phyloP scores from a whole-genome alignment of 1,140 invertebrate species.

The Bemisia tabaci region DNA sequence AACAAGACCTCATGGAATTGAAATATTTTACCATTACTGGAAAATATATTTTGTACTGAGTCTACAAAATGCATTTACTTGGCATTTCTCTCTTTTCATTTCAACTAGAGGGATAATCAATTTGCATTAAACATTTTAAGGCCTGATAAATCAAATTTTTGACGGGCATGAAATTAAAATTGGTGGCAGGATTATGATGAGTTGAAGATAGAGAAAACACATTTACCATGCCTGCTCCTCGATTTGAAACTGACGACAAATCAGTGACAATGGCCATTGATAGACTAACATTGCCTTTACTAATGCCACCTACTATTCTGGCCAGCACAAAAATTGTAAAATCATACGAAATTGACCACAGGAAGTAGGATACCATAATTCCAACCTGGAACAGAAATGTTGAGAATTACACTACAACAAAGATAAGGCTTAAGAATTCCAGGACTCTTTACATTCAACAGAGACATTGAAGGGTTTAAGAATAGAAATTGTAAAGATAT shows the following conservation, averaged over 20 bases:
- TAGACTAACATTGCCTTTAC: constrained; percentile 92
- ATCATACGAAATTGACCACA: constrained; percentile 79
- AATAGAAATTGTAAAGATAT: background rate
- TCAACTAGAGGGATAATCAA: background rate
- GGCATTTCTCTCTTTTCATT: background rate
- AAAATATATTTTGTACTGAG: background rate
- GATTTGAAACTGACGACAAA: constrained; percentile 60
- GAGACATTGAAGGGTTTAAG: too few species aligned
- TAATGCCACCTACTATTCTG: constrained; percentile 83
- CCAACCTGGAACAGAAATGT: constrained; percentile 45
- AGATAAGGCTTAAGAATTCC: too few species aligned
- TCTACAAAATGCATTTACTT: background rate
- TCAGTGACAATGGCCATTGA: constrained; percentile 93
- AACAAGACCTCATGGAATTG: too few species aligned
- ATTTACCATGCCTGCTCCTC: constrained; percentile 87
- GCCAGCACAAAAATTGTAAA: constrained; percentile 88
- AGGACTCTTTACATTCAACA: too few species aligned
- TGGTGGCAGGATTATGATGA: too few species aligned
- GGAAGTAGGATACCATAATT: constrained; percentile 65
- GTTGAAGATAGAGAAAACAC: too few species aligned
- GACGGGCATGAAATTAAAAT: too few species aligned
- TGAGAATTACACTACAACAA: too few species aligned
- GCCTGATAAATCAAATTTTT: too few species aligned
- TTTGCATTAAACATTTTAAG: too few species aligned
- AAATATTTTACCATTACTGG: too few species aligned